Base-by-base conservation (phyloP, 2,797 vertebrate genomes). In the Coranthus polyacanthus region DNA sequence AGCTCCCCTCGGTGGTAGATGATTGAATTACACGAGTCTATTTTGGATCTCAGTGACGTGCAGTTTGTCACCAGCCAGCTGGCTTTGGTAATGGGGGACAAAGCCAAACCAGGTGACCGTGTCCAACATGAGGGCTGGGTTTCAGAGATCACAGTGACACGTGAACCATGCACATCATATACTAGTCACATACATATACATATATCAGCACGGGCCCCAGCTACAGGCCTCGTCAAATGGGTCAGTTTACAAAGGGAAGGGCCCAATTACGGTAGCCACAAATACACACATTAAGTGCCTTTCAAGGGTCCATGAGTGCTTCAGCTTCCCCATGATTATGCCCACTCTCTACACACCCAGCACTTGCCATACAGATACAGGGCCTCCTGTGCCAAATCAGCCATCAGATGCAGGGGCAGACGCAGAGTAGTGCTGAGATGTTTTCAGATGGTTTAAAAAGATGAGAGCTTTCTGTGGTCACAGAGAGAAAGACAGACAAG, bases 241-340 rank as follows among this genome's bases (percentile, higher is more conserved):
- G 86, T 83, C 81, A 72, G 50, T 58, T 72, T 66, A 76, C 68
- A 72, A 85, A 72, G 71, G 79, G 70, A 82, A 69, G 66, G 53
- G 51, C 65, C 70, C 81, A 85, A 92, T 88, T 89, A 87, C 58
- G n/a, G 39, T 56, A 39, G 66, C 82, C 82, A 76, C 83, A 87
- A 90, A 84, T 83, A 89, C 77, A 90, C 85, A 85, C 77, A 75
- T 79, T 81, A 84, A 91, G 89, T 88, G 81, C 78, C 66, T 88
- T 81, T 91, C 75, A 82, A 87, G 82, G 69, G 67, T 59, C 78
- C 64, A 64, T 46, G 77, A 86, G 87, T 86, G 84, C 74, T 71
- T 75, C 75, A 56, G 79, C 77, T 76, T 86, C 68, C 58, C 86
- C 37, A 46, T 79, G 75, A 85, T 84, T 82, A 84, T 67, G 34